Evolutionary conservation across 2,113 vertebrate genomes (phyloP).

Genomic region (Tachysurus vachellii): DNA sequence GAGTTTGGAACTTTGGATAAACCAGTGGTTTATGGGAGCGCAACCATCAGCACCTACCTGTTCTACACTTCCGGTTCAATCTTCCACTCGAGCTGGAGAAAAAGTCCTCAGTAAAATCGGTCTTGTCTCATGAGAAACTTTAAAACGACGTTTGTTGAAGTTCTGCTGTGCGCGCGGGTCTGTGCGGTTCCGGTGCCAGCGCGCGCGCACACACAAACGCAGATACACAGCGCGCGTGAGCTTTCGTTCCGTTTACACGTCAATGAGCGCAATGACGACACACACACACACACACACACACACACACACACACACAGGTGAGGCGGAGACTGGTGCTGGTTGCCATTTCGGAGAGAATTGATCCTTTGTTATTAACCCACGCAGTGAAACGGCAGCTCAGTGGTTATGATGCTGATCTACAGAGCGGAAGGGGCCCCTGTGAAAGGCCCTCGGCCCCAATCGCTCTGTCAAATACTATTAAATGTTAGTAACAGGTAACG

Average conservation of each 20-base stretch:
- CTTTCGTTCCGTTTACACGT: neutral
- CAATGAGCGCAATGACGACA: neutral
- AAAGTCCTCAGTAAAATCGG: neutral
- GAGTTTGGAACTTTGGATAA: neutral
- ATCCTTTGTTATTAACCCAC: neutral
- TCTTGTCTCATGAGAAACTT: neutral
- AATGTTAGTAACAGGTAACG: neutral
- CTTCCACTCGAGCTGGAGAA: neutral
- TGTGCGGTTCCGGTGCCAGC: neutral
- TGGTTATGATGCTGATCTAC: too few species aligned
- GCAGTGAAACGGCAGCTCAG: too few species aligned
- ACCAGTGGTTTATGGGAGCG: neutral
- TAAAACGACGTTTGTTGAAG: neutral
- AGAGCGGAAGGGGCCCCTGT: too few species aligned
- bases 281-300: neutral
- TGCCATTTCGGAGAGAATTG: neutral
- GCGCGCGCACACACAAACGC: neutral
- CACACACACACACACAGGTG: conserved; percentile 19
- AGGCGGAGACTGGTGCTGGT: neutral
- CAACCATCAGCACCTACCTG: neutral
- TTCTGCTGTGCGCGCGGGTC: neutral
- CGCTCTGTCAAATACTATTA: too few species aligned
- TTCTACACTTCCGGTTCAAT: conserved; percentile 7
- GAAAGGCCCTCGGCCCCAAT: too few species aligned
- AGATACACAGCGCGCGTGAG: neutral